phyloP scores from a whole-genome alignment of 2,888 invertebrate species.

The Frankliniella intonsa region DNA sequence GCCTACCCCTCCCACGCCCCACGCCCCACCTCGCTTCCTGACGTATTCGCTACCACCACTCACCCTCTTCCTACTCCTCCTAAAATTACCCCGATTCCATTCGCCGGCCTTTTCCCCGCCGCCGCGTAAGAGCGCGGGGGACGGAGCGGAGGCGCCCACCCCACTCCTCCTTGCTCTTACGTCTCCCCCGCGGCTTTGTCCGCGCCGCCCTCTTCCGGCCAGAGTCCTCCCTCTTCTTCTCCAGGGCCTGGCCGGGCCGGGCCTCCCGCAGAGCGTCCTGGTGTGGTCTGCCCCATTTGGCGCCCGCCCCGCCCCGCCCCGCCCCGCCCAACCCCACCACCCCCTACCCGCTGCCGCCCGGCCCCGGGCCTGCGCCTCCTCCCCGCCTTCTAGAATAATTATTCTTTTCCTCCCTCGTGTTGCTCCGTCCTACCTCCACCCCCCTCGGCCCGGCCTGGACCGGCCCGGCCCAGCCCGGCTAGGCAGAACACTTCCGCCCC shows the following conservation, averaged over 20 bases:
- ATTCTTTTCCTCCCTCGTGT: constrained; percentile 7
- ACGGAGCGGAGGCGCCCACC: no score
- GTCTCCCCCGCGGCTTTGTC: background rate
- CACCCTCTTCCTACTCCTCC: background rate
- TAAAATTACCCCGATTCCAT: constrained; percentile 14
- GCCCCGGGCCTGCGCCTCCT: background rate
- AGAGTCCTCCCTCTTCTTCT: background rate
- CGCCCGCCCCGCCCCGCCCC: background rate
- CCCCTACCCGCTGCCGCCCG: no score
- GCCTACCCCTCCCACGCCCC: background rate
- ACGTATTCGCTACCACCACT: background rate
- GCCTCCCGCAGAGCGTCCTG: background rate
- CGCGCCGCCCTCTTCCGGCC: background rate
- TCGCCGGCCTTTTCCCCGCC: background rate
- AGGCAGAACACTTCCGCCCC: constrained; percentile 13
- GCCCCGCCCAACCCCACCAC: no score
- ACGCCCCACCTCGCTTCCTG: background rate
- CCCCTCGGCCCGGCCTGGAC: background rate
- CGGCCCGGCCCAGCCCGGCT: background rate
- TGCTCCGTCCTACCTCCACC: background rate
- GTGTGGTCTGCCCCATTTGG: background rate
- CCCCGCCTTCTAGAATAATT: constrained; percentile 12
- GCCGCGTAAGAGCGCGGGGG: background rate
- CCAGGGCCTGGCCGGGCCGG: background rate
- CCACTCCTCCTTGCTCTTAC: background rate